phyloP scores from a whole-genome alignment of 1,140 invertebrate genomes.

The Physella acuta region DNA sequence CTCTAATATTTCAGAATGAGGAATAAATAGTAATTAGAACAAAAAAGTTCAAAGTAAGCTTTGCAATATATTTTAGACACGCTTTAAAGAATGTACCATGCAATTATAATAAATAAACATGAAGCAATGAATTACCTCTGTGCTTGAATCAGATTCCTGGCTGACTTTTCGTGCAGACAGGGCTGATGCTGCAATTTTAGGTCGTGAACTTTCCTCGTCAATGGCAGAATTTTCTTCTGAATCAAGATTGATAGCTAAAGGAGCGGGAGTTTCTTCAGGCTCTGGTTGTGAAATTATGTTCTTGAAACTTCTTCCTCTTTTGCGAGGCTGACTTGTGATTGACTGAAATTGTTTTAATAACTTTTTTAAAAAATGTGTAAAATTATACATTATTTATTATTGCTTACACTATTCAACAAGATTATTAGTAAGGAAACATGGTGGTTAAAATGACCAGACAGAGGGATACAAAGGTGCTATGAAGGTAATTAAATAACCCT shows the following conservation, averaged over 20 bases:
- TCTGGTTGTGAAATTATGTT: background rate
- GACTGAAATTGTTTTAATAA: too few relatives aligned
- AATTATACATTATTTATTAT: background rate
- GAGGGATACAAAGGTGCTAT: too few relatives aligned
- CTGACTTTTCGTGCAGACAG: constrained; percentile 20
- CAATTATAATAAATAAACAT: too few relatives aligned
- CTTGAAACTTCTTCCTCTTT: background rate
- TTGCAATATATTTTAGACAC: too few relatives aligned
- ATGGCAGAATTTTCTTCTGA: background rate
- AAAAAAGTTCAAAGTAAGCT: too few relatives aligned
- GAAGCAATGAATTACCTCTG: constrained; percentile 26
- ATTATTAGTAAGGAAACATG: too few relatives aligned
- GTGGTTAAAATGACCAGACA: too few relatives aligned
- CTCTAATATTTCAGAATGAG: background rate
- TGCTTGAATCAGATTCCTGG: constrained; percentile 29
- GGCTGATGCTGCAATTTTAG: constrained; percentile 15
- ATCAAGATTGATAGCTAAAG: background rate
- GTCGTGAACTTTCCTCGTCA: constrained; percentile 1
- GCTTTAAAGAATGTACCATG: too few relatives aligned
- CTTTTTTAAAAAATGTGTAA: too few relatives aligned
- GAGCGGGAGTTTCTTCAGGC: background rate
- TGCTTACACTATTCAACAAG: background rate
- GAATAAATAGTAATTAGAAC: too few relatives aligned
- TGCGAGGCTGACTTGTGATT: background rate
- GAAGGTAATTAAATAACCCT: too few relatives aligned